Conservation (phyloP, 1,140 invertebrate species). For the Metaphire vulgaris region DNA sequence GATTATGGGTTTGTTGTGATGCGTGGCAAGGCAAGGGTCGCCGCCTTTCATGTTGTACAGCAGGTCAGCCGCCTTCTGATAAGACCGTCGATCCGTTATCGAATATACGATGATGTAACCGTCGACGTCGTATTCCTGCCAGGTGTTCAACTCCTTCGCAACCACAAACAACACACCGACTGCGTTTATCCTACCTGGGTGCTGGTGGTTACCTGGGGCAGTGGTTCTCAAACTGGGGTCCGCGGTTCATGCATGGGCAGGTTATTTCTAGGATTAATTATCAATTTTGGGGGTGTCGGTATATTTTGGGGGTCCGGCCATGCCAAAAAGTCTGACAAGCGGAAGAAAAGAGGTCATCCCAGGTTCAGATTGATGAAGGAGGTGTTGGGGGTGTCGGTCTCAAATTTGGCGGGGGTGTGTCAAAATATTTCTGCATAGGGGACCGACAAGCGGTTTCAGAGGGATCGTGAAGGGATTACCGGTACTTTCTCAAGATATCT, state of each 20-base stretch:
- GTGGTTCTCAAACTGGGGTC: too few species aligned
- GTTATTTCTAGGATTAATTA: too few species aligned
- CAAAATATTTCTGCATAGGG: background rate
- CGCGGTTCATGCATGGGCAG: too few species aligned
- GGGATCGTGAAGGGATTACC: too few species aligned
- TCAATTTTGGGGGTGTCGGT: too few species aligned
- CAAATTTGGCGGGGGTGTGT: too few species aligned
- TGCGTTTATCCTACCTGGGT: background rate
- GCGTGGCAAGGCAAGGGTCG: background rate
- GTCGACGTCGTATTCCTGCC: constrained; percentile 58
- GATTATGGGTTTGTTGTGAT: constrained; percentile 64
- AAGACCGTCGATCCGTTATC: constrained; percentile 70
- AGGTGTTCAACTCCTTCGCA: constrained; percentile 28
- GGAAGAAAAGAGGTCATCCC: background rate
- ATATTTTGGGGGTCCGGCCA: too few species aligned
- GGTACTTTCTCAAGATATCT: too few species aligned
- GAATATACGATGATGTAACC: constrained; percentile 88
- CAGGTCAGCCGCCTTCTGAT: constrained; percentile 36
- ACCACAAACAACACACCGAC: background rate
- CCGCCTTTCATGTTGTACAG: constrained; percentile 36
- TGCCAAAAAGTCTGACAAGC: too few species aligned
- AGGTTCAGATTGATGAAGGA: background rate
- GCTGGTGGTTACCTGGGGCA: background rate
- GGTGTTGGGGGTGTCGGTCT: too few species aligned
- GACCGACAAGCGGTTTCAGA: background rate